Evolutionary conservation across 2,113 vertebrate species (phyloP).

Genomic region (Vidua macroura): DNA sequence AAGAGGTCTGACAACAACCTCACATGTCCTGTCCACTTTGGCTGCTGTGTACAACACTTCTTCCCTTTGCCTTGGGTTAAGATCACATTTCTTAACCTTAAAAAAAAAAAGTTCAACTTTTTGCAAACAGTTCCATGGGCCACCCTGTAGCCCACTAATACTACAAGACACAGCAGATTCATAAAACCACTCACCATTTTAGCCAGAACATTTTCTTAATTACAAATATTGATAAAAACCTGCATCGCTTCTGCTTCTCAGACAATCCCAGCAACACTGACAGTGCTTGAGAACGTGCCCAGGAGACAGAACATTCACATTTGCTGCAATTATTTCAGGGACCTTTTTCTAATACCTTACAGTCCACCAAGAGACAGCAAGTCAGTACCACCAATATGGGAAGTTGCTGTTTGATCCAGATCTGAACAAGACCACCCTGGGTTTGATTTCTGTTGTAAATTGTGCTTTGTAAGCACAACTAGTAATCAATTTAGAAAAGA

Average conservation of each 20-base stretch:
- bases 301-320: neutral
- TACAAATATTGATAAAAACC: neutral
- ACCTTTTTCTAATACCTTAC: neutral
- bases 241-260: neutral
- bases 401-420: neutral
- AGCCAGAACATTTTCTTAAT: neutral
- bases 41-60: neutral
- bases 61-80: neutral
- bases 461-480: neutral
- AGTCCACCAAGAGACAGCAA: neutral
- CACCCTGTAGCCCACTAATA: neutral
- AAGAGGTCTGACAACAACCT: neutral
- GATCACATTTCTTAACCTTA: neutral
- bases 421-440: neutral
- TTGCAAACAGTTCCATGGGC: neutral
- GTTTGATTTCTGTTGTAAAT: neutral
- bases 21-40: neutral
- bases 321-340: neutral
- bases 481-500: neutral
- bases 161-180: neutral
- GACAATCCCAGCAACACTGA: neutral
- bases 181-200: neutral
- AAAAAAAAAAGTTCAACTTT: neutral
- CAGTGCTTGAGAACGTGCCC: neutral
- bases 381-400: neutral